Conservation (phyloP, 2,113 vertebrate genomes). For the Gulo gulo region DNA sequence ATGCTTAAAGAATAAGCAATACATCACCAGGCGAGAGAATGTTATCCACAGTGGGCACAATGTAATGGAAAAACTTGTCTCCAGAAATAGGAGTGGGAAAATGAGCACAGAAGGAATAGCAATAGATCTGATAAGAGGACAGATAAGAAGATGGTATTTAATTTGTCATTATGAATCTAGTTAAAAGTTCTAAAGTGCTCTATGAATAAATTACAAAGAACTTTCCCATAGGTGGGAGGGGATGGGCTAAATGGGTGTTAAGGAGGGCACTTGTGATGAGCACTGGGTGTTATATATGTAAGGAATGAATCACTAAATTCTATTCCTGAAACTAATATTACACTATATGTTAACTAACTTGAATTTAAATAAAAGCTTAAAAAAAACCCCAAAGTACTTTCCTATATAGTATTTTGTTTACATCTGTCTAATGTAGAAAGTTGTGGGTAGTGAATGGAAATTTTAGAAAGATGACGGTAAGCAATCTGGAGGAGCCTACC, state of each 20-base stretch:
- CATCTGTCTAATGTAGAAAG: background rate
- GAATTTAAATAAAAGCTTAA: background rate
- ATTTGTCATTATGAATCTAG: background rate
- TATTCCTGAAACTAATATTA: background rate
- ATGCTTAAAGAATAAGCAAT: background rate
- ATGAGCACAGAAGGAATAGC: background rate
- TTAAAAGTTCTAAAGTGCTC: background rate
- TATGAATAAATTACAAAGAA: slow-evolving; percentile 26
- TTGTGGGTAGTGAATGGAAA: background rate
- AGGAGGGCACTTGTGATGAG: background rate
- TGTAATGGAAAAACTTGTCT: background rate
- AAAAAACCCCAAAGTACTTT: background rate
- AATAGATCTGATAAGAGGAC: background rate
- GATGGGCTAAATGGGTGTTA: background rate
- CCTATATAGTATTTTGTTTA: background rate
- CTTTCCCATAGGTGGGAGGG: background rate
- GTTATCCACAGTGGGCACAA: background rate
- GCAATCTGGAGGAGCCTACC: background rate
- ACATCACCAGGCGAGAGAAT: background rate
- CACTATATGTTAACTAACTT: background rate
- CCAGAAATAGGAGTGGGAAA: background rate
- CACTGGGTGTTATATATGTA: background rate
- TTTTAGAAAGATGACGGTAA: background rate
- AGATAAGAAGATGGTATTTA: background rate
- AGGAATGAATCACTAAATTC: background rate